phyloP scores from a whole-genome alignment of 2,888 invertebrate genomes.

The Helleia helle region DNA sequence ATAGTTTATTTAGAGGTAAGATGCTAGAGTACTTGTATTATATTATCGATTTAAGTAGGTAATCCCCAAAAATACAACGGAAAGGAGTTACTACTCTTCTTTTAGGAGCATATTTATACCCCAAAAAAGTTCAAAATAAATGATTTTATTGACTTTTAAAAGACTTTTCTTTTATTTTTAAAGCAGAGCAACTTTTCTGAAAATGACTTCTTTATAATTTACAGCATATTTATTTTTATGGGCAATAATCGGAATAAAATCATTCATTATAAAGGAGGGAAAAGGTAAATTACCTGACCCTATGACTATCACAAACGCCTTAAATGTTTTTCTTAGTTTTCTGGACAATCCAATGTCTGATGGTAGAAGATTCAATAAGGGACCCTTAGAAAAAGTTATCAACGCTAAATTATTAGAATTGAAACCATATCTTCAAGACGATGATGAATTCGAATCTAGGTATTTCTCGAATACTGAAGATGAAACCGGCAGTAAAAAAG shows the following conservation, averaged over 20 bases:
- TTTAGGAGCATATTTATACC: too few relatives aligned
- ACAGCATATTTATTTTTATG: slow-evolving; percentile 2
- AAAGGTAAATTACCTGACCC: slow-evolving; percentile 22
- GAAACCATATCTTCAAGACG: slow-evolving; percentile 34
- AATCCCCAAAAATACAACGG: too few relatives aligned
- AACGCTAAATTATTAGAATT: slow-evolving; percentile 31
- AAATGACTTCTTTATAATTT: too few relatives aligned
- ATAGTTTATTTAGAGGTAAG: neutral
- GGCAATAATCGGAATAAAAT: neutral
- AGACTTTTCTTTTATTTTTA: too few relatives aligned
- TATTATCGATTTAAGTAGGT: too few relatives aligned
- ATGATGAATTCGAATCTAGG: slow-evolving; percentile 18
- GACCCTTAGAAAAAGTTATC: slow-evolving; percentile 28
- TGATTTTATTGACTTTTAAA: too few relatives aligned
- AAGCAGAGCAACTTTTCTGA: too few relatives aligned
- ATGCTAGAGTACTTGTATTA: too few relatives aligned
- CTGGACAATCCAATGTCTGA: slow-evolving; percentile 20
- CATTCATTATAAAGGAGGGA: slow-evolving; percentile 1
- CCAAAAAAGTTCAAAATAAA: too few relatives aligned
- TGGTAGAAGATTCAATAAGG: slow-evolving; percentile 10
- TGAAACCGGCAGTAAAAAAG: slow-evolving; percentile 11
- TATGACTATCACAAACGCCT: slow-evolving; percentile 23
- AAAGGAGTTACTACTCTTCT: too few relatives aligned
- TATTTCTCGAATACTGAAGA: too few relatives aligned
- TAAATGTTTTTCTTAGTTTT: slow-evolving; percentile 31